phyloP scores from a whole-genome alignment of 2,113 vertebrate genomes.

The Burhinus oedicnemus region DNA sequence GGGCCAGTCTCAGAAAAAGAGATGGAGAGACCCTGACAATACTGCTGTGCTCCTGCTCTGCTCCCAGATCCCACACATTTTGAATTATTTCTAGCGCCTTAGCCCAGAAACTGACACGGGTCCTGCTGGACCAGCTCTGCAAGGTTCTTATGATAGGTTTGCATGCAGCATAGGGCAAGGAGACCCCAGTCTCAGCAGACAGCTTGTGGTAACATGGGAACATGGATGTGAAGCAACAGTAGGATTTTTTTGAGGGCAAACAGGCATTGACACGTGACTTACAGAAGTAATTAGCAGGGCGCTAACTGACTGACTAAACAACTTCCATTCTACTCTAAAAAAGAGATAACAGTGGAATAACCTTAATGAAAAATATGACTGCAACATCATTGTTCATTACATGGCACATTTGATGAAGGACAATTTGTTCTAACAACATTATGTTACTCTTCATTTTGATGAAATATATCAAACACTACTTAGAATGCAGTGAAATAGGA shows the following conservation, averaged over 20 bases:
- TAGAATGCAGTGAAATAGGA: not conserved
- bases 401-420: not conserved
- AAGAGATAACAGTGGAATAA: not conserved
- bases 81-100: not conserved
- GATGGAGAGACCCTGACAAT: not conserved
- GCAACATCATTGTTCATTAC: not conserved
- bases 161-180: accelerated
- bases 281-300: not conserved
- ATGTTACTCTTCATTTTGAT: not conserved
- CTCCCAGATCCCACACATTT: not conserved
- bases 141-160: not conserved
- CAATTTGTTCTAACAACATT: not conserved
- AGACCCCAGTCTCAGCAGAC: not conserved
- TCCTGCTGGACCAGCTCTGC: not conserved
- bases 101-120: not conserved
- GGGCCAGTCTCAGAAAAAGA: not conserved
- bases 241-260: not conserved
- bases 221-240: not conserved
- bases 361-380: not conserved
- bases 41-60: not conserved
- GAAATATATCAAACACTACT: not conserved
- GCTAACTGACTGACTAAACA: not conserved
- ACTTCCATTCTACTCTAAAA: not conserved
- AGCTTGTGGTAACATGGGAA: not conserved
- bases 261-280: not conserved